Base-by-base conservation (phyloP, 2,888 invertebrate genomes). In the Andrena camellia region DNA sequence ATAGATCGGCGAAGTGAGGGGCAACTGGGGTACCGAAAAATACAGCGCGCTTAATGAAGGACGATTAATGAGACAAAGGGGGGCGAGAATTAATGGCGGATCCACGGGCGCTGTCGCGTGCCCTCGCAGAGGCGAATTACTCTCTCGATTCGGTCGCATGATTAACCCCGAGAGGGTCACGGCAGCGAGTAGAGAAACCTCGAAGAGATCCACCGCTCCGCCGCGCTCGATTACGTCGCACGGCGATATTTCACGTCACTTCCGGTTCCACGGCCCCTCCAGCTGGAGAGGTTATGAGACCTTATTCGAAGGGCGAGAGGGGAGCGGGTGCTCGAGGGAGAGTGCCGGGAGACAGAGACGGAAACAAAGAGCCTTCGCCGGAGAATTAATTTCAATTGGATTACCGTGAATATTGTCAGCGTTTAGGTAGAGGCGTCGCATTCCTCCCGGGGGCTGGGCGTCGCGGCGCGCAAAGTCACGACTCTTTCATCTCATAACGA, bases 151-250 rank as follows among this genome's bases (percentile, higher is more conserved):
- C 60, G 87, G 77, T 78, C 84, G 78, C 72, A 78, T 73, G 91
- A 92, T 90, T 91, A 92, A 92, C 91, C 88, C 86, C 84, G 84
- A 70, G 81, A 84, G 85, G 87, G 83, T 77, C 83, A 87, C 80
- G 83, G 85, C 90, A 89, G 90, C 92, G 90, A 92, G 91, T 88
- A 89, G 76, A 88, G 90, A 86, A 87, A 88, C 86, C 88, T 88
- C 85, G 81, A 86, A 85, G 90, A 87, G 87, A 88, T 86, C 82
- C 76, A 76, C 31, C 42, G 64, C 57, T 33, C 54, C 33, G 63
- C n/a, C 73, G 52, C 54, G 70, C 81, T 82, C 87, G 90, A 90
- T 90, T 90, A 89, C 88, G 85, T 86, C 87, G 86, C 88, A 67
- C 81, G 84, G 85, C 88, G 90, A 91, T 91, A 91, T 89, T 87